phyloP scores from a whole-genome alignment of 2,113 vertebrate species.

The Salvator merianae region DNA sequence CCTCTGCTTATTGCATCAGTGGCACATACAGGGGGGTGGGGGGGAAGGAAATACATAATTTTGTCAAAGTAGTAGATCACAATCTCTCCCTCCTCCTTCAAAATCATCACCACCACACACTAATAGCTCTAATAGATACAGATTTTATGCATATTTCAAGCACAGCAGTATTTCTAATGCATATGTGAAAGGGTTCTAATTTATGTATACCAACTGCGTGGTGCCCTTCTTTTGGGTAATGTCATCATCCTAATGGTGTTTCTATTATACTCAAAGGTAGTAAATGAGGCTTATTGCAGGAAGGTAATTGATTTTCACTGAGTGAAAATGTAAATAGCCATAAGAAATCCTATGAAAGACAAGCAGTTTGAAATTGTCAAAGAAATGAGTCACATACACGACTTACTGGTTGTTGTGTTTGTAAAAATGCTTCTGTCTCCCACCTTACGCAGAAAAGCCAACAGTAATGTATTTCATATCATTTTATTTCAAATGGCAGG shows the following conservation, averaged over 20 bases:
- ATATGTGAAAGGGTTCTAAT: constrained; percentile 86
- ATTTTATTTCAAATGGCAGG: constrained; percentile 72
- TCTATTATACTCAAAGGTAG: constrained; percentile 96
- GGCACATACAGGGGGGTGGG: constrained; percentile 73
- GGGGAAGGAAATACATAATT: constrained; percentile 82
- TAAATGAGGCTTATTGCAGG: constrained; percentile 96
- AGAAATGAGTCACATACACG: constrained; percentile 70
- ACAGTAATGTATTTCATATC: constrained; percentile 69
- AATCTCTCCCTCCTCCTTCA: constrained; percentile 74
- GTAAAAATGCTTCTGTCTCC: constrained; percentile 60
- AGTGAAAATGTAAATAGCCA: constrained; percentile 88
- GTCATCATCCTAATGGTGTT: constrained; percentile 96
- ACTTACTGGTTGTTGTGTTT: constrained; percentile 72
- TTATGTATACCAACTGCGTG: constrained; percentile 94
- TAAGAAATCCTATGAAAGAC: constrained; percentile 83
- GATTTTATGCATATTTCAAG: constrained; percentile 89
- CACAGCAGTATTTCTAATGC: constrained; percentile 90
- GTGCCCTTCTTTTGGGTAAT: constrained; percentile 92
- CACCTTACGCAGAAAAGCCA: constrained; percentile 45
- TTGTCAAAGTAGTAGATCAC: constrained; percentile 81
- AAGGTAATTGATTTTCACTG: constrained; percentile 90
- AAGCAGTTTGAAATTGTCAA: constrained; percentile 78
- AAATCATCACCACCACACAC: constrained; percentile 71
- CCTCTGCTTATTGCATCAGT: constrained; percentile 82
- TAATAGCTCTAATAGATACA: constrained; percentile 87